phyloP scores from a whole-genome alignment of 2,113 vertebrate genomes.

The Macquaria ambigua region DNA sequence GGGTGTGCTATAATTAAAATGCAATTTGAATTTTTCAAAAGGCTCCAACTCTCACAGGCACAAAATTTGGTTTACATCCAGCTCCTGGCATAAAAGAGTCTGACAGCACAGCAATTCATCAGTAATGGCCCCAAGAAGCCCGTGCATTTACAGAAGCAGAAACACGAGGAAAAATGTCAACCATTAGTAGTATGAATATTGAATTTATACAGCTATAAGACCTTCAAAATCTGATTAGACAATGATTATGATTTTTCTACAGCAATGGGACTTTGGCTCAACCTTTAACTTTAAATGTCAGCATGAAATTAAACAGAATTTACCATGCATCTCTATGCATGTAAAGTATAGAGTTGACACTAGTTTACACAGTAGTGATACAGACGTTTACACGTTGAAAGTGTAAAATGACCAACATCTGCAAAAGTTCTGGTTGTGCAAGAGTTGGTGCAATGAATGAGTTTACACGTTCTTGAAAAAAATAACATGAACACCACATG shows the following conservation, averaged over 20 bases:
- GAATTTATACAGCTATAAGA: constrained; percentile 37
- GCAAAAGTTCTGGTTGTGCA: neutral
- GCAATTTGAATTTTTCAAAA: constrained; percentile 66
- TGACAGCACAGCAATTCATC: constrained; percentile 65
- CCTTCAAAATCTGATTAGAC: constrained; percentile 51
- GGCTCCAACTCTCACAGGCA: constrained; percentile 57
- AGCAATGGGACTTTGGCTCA: constrained; percentile 15
- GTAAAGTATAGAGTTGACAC: too few species aligned
- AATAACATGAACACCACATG: neutral
- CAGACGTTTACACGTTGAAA: neutral
- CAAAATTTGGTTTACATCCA: constrained; percentile 62
- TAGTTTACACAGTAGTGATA: neutral
- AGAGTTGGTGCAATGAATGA: neutral
- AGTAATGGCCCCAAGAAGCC: constrained; percentile 56
- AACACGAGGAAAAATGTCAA: constrained; percentile 38
- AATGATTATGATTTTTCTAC: constrained; percentile 28
- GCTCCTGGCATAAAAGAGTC: constrained; percentile 52
- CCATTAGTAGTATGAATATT: constrained; percentile 47
- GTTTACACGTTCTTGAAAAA: neutral
- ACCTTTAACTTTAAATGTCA: constrained; percentile 49
- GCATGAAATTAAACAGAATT: constrained; percentile 12
- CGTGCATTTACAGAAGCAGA: constrained; percentile 45
- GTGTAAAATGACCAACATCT: neutral
- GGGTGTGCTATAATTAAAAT: constrained; percentile 68
- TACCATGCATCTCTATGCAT: neutral